A percentile compares a stretch with the other conserved stretches of the same genome.
Conservation (phyloP, 1,140 invertebrate species). For the Prorops nasuta region DNA sequence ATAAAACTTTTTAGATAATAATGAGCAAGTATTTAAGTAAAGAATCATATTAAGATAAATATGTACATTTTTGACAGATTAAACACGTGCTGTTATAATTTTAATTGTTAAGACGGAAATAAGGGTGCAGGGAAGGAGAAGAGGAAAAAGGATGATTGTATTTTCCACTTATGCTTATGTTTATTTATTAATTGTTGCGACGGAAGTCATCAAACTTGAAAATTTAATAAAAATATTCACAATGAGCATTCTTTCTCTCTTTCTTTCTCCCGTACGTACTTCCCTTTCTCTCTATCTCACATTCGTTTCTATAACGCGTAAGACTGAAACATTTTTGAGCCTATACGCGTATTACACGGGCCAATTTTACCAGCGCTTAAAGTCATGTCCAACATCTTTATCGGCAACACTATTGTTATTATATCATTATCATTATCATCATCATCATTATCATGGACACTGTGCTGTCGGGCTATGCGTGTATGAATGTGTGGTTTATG, state of each 20-base stretch:
- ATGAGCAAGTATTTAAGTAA: neutral
- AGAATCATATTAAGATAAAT: neutral
- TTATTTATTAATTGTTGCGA: constrained; percentile 58
- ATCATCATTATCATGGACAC: constrained; percentile 18
- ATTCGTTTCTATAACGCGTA: constrained; percentile 24
- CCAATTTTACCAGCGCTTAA: constrained; percentile 12
- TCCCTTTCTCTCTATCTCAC: constrained; percentile 16
- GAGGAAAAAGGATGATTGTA: constrained; percentile 14
- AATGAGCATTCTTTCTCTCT: constrained; percentile 53
- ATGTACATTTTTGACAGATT: neutral
- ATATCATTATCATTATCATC: constrained; percentile 4
- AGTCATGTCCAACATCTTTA: neutral
- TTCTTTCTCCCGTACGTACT: constrained; percentile 32
- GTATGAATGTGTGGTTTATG: constrained; percentile 35
- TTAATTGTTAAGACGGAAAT: no score
- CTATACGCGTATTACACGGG: constrained; percentile 23
- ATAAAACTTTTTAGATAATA: no score
- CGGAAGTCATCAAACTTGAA: constrained; percentile 59
- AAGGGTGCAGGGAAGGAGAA: neutral
- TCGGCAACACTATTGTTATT: no score
- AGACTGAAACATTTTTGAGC: constrained; percentile 19
- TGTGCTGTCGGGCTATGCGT: constrained; percentile 29
- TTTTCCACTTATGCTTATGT: constrained; percentile 52
- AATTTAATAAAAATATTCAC: constrained; percentile 61
- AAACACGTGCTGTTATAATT: neutral